Base-by-base conservation (phyloP, 2,113 vertebrate genomes). In the Podarcis raffonei region DNA sequence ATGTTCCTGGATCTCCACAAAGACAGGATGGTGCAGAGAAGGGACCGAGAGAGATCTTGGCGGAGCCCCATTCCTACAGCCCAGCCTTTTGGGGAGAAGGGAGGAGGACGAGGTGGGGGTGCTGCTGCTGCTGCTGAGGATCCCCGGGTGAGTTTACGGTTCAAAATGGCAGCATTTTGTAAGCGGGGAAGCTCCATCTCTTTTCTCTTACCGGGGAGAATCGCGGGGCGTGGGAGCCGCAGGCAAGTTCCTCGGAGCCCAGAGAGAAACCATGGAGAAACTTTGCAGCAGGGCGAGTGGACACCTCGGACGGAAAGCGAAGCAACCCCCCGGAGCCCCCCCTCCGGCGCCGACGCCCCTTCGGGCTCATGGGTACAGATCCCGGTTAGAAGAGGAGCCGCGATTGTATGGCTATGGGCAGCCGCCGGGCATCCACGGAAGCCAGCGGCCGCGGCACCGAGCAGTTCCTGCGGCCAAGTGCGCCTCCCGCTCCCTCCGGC, bases 181-280 rank as follows among this genome's bases (percentile, higher is more conserved):
- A 66, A 62, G 37, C 9, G 35, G 15, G 39, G 37, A 65, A 48
- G 42, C 16, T n/a, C 42, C 11, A 74, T 42, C 83, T 87, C 93
- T 94, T 18, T 42, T 37, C 48, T 42, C 97, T 97, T 96, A 97
- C 97, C 97, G 76, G 68, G 94, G 87, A 90, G 92, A 92, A 85
- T 87, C 57, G 42, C 89, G 72, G 77, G 85, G 84, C 88, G 83
- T 86, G 86, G 13, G 77, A 74, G 89, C 62, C 75, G 87, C 88
- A 37, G 87, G 85, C 53, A 78, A 86, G 87, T 92, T 86, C 89
- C 95, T 88, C 89, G 79, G 90, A 88, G 59, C 57, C 91, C 93
- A 87, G 91, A 83, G 91, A 92, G 93, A 93, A 80, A 93, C 81
- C 94, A 94, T 94, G 93, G 93, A 95, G 94, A 97, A 97, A 97